phyloP scores from a whole-genome alignment of 2,113 vertebrate genomes.

The Argyrosomus japonicus region DNA sequence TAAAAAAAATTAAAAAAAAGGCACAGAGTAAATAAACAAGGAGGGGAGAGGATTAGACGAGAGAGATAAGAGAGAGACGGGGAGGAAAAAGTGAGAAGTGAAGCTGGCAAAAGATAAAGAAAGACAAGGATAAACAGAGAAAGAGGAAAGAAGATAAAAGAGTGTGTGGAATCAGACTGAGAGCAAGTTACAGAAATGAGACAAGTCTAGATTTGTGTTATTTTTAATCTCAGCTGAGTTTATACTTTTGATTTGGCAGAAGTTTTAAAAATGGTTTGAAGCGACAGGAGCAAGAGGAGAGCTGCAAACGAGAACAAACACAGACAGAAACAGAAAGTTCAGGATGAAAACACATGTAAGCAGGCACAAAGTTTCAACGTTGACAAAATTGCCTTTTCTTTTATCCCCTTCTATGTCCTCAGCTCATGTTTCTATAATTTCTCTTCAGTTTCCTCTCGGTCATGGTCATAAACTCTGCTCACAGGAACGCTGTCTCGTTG shows the following conservation, averaged over 20 bases:
- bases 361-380: neutral
- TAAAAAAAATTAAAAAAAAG: neutral
- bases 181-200: neutral
- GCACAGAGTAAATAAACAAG: slow-evolving; percentile 30
- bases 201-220: neutral
- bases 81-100: slow-evolving; percentile 30
- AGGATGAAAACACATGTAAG: neutral
- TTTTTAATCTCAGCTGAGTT: slow-evolving; percentile 17
- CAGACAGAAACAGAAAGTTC: neutral
- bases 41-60: slow-evolving; percentile 21
- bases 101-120: slow-evolving; percentile 23
- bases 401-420: neutral
- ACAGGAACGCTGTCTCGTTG: neutral
- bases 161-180: slow-evolving; percentile 1
- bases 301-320: slow-evolving; percentile 6
- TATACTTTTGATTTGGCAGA: slow-evolving; percentile 6
- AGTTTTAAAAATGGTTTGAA: slow-evolving; percentile 1
- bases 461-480: neutral
- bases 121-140: slow-evolving; percentile 3
- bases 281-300: slow-evolving; percentile 16
- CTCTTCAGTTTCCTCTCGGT: neutral
- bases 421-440: neutral
- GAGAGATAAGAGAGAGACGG: slow-evolving; percentile 30
- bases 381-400: neutral
- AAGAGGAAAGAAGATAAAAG: slow-evolving; percentile 34